Base-by-base conservation (phyloP, 2,888 invertebrate genomes). In the Oegoconia quadripuncta region DNA sequence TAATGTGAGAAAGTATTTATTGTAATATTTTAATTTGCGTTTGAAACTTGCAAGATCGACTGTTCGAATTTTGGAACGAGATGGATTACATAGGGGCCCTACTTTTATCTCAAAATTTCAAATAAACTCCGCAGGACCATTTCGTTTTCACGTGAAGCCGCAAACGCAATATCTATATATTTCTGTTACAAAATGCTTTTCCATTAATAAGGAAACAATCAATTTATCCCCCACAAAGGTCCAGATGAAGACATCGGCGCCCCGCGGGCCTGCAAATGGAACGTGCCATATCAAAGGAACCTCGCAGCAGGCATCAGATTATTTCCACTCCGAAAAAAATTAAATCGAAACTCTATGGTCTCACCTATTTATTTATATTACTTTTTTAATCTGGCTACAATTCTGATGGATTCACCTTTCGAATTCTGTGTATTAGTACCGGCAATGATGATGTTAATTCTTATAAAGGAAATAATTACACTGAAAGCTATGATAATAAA, bases 401-500 rank as follows among this genome's bases (percentile, higher is more conserved):
- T n/a, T n/a, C n/a, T n/a, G n/a, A n/a, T n/a, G n/a, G n/a, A n/a
- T n/a, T n/a, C n/a, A n/a, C n/a, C n/a, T n/a, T n/a, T n/a, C n/a
- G n/a, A n/a, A n/a, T n/a, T n/a, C n/a, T n/a, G n/a, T n/a, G n/a
- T n/a, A n/a, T n/a, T n/a, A n/a, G n/a, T n/a, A n/a, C n/a, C n/a
- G n/a, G 27, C 37, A 31, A 35, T 15, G 18, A 25, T 25, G 34
- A 34, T 38, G 8, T 78, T 75, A 43, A 74, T 75, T 75, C 77
- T 79, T 77, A 77, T 80, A 80, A 81, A 80, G 79, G 76, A 80
- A 83, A 84, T 83, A 83, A 86, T 84, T 83, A 75, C 71, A 51
- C 46, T 63, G 62, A 71, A 63, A 69, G 80, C 74, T 75, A 74
- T 77, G 75, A 75, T 70, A 74, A 79, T 86, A 83, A 83, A 83